These are phyloP conservation scores for Sesia apiformis DNA, from an alignment of 2,888 invertebrate genomes.

Conservation along the genomic window DNA sequence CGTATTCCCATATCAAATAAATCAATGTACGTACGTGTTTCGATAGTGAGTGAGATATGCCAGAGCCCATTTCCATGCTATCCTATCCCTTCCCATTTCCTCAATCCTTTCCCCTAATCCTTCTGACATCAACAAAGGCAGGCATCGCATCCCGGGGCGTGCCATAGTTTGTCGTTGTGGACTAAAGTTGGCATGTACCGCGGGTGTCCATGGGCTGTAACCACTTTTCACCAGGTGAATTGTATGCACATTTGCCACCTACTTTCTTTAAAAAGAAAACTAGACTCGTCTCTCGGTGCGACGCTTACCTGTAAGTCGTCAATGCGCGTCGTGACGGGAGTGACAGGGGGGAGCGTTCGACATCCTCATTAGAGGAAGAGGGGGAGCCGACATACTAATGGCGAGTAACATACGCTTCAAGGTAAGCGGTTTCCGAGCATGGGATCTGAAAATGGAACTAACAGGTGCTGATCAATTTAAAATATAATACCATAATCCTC, in stretches of 20 bases:
- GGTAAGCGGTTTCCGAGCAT: slow-evolving; percentile 28
- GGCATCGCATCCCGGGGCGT: not conserved
- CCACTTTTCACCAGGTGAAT: not conserved
- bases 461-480: no score
- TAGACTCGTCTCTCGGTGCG: not conserved
- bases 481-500: no score
- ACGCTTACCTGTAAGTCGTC: not conserved
- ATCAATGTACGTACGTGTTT: no score
- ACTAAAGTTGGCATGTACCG: no score
- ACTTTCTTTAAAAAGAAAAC: not conserved
- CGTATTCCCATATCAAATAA: no score
- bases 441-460: no score
- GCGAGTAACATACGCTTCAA: slow-evolving; percentile 47
- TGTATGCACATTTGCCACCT: not conserved
- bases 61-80: no score
- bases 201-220: no score
- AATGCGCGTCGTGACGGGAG: slow-evolving; percentile 27
- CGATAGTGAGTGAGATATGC: no score
- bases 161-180: no score
- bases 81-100: not conserved
- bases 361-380: slow-evolving; percentile 43
- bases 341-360: slow-evolving; percentile 27
- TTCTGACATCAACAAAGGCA: not conserved
- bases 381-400: slow-evolving; percentile 39
- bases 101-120: not conserved